phyloP scores from a whole-genome alignment of 2,888 invertebrate species.

The Leucoptera coffeella region DNA sequence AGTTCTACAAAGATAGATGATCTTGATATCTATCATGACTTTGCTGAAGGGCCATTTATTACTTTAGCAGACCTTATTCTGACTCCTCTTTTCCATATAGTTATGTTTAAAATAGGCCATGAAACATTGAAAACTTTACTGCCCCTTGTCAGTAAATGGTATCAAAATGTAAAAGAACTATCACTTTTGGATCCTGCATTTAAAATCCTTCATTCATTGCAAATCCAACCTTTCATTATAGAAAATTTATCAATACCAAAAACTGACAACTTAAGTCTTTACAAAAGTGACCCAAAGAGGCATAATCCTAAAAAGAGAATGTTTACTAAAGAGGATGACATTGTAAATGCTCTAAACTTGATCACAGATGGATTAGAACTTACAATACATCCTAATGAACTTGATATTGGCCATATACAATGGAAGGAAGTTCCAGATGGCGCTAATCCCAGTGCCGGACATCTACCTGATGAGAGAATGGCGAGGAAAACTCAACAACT shows the following conservation, averaged over 20 bases:
- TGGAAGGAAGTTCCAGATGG: slow-evolving; percentile 70
- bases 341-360: slow-evolving; percentile 53
- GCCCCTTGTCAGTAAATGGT: slow-evolving; percentile 62
- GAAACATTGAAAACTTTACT: slow-evolving; percentile 27
- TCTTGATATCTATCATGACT: slow-evolving; percentile 60
- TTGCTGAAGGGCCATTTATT: slow-evolving; percentile 76
- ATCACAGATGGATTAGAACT: slow-evolving; percentile 37
- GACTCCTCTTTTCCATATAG: slow-evolving; percentile 61
- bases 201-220: slow-evolving; percentile 9
- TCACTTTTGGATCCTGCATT: slow-evolving; percentile 16
- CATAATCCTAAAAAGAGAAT: slow-evolving; percentile 67
- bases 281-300: slow-evolving; percentile 71
- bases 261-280: slow-evolving; percentile 59
- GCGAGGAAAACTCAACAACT: slow-evolving; percentile 79
- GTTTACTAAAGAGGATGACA: slow-evolving; percentile 71
- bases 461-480: slow-evolving; percentile 68
- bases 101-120: slow-evolving; percentile 40
- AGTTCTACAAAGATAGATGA: slow-evolving; percentile 39
- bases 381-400: slow-evolving; percentile 17
- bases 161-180: too few relatives aligned
- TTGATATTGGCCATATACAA: slow-evolving; percentile 27
- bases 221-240: slow-evolving; percentile 8
- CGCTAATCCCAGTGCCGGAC: slow-evolving; percentile 72
- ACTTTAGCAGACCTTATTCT: slow-evolving; percentile 81
- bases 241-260: slow-evolving; percentile 26